Base-by-base conservation (phyloP, 2,797 vertebrate genomes). In the Acanthurus tractus region DNA sequence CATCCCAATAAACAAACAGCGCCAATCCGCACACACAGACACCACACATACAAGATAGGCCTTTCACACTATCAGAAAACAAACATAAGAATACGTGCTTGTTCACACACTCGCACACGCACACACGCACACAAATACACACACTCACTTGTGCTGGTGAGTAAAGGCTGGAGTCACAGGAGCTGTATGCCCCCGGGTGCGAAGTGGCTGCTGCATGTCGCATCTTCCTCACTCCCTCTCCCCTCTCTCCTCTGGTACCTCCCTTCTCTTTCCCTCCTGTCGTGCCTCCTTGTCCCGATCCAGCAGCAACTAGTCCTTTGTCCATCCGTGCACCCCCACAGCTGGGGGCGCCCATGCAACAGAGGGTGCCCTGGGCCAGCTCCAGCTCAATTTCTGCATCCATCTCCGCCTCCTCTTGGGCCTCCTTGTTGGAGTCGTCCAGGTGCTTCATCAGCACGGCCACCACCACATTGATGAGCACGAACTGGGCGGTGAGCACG, bases 391-490 rank as follows among this genome's bases (percentile, higher is more conserved):
- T 97, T 92, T 99, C 97, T 0, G 98, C 98, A 72, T 99, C 98
- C 97, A 99, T 97, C 95, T 99, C 98, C 1, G 98, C 98, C 53
- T 99, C 98, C 93, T 99, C 98, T 93, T 96, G 96, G 18, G 98
- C 98, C 93, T 99, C 98, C 92, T 99, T 99, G 94, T 99, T 99
- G 94, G 97, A 99, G 94, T 99, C 98, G 0, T 99, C 98, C 46
- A 99, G 96, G 88, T 99, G 98, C 89, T 99, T 99, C 98, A 99
- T 99, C 84, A 99, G 96, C 91, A 99, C 98, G 0, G 98, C 98
- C 91, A 99, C 98, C 91, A 99, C 98, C 95, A 99, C 98, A 15
- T 99, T 99, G 96, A 99, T 98, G 93, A 99, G 97, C 90, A 99
- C 98, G 61, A 99, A 99, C 96, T 99, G 98, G 62, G 98, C 98